These are phyloP conservation scores for Metalampra italica DNA, from an alignment of 2,888 invertebrate genomes.

Conservation along the genomic window DNA sequence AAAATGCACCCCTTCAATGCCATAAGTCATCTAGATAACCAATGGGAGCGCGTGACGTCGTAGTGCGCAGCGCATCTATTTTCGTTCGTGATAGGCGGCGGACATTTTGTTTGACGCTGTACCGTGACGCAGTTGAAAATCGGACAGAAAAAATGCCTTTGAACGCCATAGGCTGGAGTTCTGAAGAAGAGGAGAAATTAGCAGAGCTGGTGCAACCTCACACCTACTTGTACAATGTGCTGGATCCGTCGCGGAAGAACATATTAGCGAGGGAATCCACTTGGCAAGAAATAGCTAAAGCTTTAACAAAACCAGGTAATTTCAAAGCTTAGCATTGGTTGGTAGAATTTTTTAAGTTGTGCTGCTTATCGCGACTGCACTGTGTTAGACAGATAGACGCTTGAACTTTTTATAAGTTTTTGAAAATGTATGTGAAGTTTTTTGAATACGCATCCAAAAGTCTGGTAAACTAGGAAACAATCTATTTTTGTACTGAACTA, in stretches of 20 bases:
- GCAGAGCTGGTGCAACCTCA: conserved; percentile 64
- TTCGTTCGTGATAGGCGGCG: conserved; percentile 64
- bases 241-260: conserved; percentile 62
- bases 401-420: too few relatives aligned
- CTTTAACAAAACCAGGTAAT: conserved; percentile 61
- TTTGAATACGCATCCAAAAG: too few relatives aligned
- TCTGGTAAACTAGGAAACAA: too few relatives aligned
- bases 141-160: conserved; percentile 56
- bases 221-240: conserved; percentile 52
- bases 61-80: conserved; percentile 65
- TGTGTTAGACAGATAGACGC: background rate
- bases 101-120: conserved; percentile 61
- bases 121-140: conserved; percentile 32
- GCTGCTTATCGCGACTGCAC: conserved; percentile 43
- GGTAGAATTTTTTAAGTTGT: conserved; percentile 21
- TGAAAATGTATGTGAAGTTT: too few relatives aligned
- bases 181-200: conserved; percentile 60
- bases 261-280: conserved; percentile 60
- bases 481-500: too few relatives aligned
- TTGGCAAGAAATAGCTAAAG: conserved; percentile 65
- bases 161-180: conserved; percentile 61
- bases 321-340: background rate
- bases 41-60: conserved; percentile 60
- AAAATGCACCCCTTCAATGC: too few relatives aligned
- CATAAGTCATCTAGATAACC: conserved; percentile 21